phyloP scores from a whole-genome alignment of 2,113 vertebrate genomes.

The Eonycteris spelaea region DNA sequence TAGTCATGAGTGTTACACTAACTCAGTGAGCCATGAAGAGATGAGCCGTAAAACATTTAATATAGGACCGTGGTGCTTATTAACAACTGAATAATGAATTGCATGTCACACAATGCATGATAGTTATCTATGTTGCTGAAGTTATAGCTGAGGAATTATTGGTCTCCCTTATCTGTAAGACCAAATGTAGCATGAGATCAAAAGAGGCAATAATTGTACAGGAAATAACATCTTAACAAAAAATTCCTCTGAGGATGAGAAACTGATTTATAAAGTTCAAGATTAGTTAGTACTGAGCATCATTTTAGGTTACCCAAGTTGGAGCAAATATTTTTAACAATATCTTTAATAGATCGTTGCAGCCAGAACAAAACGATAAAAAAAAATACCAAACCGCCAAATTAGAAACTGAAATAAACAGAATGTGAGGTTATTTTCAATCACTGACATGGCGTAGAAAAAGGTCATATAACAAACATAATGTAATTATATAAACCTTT shows the following conservation, averaged over 20 bases:
- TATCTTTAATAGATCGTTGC: neutral
- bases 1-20: slow-evolving; percentile 57
- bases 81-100: slow-evolving; percentile 75
- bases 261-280: slow-evolving; percentile 78
- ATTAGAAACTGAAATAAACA: neutral
- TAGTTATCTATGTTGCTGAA: slow-evolving; percentile 81
- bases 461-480: neutral
- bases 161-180: slow-evolving; percentile 79
- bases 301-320: slow-evolving; percentile 25
- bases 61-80: slow-evolving; percentile 67
- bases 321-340: slow-evolving; percentile 33
- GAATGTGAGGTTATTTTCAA: neutral
- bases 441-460: neutral
- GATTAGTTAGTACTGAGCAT: slow-evolving; percentile 31
- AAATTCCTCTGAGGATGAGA: slow-evolving; percentile 74
- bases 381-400: slow-evolving; percentile 1
- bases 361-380: slow-evolving; percentile 1
- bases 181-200: slow-evolving; percentile 80
- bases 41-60: slow-evolving; percentile 77
- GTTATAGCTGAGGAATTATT: slow-evolving; percentile 81
- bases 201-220: slow-evolving; percentile 81
- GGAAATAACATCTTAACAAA: slow-evolving; percentile 78
- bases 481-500: neutral
- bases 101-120: slow-evolving; percentile 70
- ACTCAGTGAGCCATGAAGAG: slow-evolving; percentile 58